Percentiles rank a stretch among this genome's conserved stretches.
Conservation (phyloP, 2,113 vertebrate genomes). For the Eubucco bourcierii region DNA sequence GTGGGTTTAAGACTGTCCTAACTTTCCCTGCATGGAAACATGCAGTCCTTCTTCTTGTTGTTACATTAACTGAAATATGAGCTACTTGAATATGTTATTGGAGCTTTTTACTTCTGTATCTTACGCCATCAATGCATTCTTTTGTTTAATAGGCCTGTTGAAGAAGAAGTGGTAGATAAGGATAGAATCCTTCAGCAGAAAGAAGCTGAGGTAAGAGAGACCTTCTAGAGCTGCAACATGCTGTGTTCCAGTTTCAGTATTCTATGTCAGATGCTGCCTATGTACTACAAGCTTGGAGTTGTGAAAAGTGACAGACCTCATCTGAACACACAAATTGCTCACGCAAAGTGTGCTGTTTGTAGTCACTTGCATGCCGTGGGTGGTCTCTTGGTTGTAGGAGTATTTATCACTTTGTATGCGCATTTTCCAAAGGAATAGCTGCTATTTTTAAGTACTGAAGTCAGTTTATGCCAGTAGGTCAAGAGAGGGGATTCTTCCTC, state of each 20-base stretch:
- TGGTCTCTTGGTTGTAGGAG: not conserved
- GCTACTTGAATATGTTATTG: not conserved
- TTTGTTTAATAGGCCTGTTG: conserved; percentile 78
- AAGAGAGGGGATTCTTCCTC: too few relatives aligned
- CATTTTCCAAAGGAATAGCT: not conserved
- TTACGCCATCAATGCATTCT: not conserved
- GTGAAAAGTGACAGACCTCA: not conserved
- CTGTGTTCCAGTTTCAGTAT: not conserved
- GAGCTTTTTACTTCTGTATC: not conserved
- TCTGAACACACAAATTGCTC: not conserved
- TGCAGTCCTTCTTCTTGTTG: not conserved
- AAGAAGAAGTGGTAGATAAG: conserved; percentile 90
- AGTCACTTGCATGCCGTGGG: not conserved
- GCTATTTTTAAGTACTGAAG: not conserved
- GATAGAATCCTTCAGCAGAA: conserved; percentile 94
- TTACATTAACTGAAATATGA: not conserved
- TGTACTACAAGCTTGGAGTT: not conserved
- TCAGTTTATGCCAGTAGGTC: not conserved
- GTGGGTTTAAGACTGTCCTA: not conserved
- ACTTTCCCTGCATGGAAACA: not conserved
- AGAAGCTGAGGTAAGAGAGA: conserved; percentile 85
- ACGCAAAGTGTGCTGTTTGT: not conserved
- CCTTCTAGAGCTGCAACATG: not conserved
- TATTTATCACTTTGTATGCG: not conserved
- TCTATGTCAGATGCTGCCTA: not conserved